A percentile compares a stretch with the other conserved stretches of the same genome.
phyloP scores from a whole-genome alignment of 1,140 invertebrate species.

The Papilio helenus region DNA sequence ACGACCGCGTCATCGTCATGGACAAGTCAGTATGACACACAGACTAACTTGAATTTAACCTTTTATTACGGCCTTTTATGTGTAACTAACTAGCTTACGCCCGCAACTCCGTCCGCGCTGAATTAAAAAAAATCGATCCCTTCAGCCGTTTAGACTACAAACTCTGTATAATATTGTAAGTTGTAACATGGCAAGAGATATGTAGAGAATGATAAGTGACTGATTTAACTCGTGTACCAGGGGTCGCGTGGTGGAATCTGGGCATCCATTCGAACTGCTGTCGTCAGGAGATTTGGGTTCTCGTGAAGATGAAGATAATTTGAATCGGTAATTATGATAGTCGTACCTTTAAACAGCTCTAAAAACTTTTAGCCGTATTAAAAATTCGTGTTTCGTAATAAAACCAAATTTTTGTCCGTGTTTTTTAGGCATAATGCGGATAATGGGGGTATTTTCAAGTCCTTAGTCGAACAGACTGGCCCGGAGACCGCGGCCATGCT shows the following conservation, averaged over 20 bases:
- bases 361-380: background rate
- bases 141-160: too few relatives aligned
- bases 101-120: too few relatives aligned
- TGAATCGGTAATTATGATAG: background rate
- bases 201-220: background rate
- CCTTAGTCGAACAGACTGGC: conserved; percentile 84
- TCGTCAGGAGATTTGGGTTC: background rate
- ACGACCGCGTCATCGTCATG: conserved; percentile 89
- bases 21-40: conserved; percentile 72
- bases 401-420: background rate
- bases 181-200: too few relatives aligned
- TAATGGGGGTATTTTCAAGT: conserved; percentile 59
- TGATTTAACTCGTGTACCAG: conserved; percentile 44
- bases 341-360: conserved; percentile 47
- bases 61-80: too few relatives aligned
- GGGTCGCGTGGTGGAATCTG: conserved; percentile 87
- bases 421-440: conserved; percentile 22
- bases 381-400: background rate
- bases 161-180: too few relatives aligned
- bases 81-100: too few relatives aligned
- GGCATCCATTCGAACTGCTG: conserved; percentile 85
- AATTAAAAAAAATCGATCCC: too few relatives aligned
- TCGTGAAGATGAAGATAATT: background rate
- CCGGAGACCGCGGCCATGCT: conserved; percentile 84
- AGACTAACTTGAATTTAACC: conserved; percentile 58